A percentile compares a stretch with the other conserved stretches of the same genome.
phyloP scores from a whole-genome alignment of 2,113 vertebrate species.

The Asarcornis scutulata region DNA sequence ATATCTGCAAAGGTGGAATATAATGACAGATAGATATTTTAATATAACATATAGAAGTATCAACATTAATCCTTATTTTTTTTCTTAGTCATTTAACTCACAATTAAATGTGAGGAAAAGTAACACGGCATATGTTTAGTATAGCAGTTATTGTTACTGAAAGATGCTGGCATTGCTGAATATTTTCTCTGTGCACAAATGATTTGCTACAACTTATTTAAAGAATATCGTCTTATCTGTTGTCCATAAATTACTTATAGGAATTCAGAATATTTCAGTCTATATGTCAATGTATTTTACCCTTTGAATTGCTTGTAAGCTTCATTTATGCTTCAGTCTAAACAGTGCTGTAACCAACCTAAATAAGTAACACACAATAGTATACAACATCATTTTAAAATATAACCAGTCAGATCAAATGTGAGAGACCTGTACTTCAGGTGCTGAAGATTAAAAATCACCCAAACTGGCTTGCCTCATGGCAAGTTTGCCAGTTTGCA shows the following conservation, averaged over 20 bases:
- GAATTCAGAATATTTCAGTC: background rate
- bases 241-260: background rate
- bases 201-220: background rate
- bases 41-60: background rate
- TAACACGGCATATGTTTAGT: background rate
- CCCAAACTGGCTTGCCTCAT: background rate
- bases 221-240: background rate
- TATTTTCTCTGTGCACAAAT: background rate
- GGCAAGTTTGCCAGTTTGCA: background rate
- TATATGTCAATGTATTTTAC: background rate
- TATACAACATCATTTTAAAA: background rate
- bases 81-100: background rate
- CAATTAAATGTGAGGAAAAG: background rate
- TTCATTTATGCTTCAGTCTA: background rate
- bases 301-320: background rate
- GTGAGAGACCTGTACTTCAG: background rate
- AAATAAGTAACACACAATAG: background rate
- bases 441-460: background rate
- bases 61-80: background rate
- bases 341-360: background rate
- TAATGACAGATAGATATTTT: background rate
- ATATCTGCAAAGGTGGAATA: background rate
- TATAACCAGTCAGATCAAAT: background rate
- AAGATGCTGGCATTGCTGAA: background rate
- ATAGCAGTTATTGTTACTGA: background rate